phyloP scores from a whole-genome alignment of 2,888 invertebrate species.

The Stratiomys singularior region DNA sequence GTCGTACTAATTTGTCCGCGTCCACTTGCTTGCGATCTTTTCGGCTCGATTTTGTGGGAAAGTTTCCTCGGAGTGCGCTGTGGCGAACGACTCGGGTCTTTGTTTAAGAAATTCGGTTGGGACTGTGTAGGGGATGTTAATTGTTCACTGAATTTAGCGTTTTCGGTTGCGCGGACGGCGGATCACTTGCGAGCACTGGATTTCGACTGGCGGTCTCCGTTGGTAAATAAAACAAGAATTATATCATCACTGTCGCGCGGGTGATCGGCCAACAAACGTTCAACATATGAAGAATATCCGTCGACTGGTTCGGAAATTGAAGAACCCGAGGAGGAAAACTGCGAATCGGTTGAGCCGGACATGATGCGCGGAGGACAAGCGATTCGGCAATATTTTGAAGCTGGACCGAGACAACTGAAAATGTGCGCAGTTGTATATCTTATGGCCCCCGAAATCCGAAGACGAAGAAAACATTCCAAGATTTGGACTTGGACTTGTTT shows the following conservation, averaged over 20 bases:
- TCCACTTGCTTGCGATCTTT: background rate
- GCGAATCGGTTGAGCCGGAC: constrained; percentile 2
- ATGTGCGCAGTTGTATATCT: constrained; percentile 45
- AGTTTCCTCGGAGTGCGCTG: background rate
- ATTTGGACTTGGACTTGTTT: constrained; percentile 27
- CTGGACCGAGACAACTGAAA: constrained; percentile 29
- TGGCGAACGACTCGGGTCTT: background rate
- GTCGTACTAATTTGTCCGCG: background rate
- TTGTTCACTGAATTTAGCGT: background rate
- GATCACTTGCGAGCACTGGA: background rate
- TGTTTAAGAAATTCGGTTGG: background rate
- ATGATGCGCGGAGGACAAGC: constrained; percentile 17
- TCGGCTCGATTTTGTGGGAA: background rate
- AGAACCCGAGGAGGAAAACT: constrained; percentile 5
- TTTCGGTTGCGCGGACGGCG: background rate
- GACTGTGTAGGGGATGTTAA: background rate
- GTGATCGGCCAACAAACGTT: constrained; percentile 15
- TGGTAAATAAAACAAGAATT: background rate
- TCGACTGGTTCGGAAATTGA: background rate
- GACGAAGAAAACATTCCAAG: constrained; percentile 33
- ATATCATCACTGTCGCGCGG: constrained; percentile 25
- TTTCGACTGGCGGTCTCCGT: background rate
- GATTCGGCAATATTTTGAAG: constrained; percentile 4
- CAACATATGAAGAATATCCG: constrained; percentile 17
- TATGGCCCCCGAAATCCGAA: constrained; percentile 31